These are phyloP conservation scores for Acrossocheilus fasciatus DNA, from an alignment of 2,797 vertebrate genomes.

Conservation along the genomic window DNA sequence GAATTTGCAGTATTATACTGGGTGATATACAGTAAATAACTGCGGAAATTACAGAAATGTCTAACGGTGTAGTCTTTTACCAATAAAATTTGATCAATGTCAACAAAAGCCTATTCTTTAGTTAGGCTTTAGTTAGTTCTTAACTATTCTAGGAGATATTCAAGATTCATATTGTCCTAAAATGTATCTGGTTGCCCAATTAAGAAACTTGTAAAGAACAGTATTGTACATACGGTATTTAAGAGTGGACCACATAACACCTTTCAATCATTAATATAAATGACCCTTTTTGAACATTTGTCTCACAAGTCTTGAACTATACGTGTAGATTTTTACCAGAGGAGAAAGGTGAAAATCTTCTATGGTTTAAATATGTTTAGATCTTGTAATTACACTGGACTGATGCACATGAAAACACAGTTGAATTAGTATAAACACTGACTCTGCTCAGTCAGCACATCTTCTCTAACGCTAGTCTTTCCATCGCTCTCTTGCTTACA, in stretches of 20 bases:
- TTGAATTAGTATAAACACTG: constrained; percentile 29
- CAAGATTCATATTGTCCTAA: background rate
- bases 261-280: background rate
- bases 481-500: constrained; percentile 17
- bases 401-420: constrained; percentile 21
- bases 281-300: background rate
- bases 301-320: background rate
- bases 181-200: background rate
- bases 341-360: background rate
- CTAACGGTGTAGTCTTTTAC: too few species aligned
- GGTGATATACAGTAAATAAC: too few species aligned
- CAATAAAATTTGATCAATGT: background rate
- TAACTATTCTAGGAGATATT: background rate
- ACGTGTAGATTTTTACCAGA: background rate
- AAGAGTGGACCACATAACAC: background rate
- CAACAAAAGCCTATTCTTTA: background rate
- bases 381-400: background rate
- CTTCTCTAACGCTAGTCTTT: background rate
- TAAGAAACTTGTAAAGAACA: background rate
- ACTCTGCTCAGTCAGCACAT: constrained; percentile 16
- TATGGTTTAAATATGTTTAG: constrained; percentile 14
- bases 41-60: too few species aligned
- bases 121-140: too few species aligned
- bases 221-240: background rate
- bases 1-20: too few species aligned